Base-by-base conservation (phyloP, 1,140 invertebrate genomes). In the Aphis craccivora region DNA sequence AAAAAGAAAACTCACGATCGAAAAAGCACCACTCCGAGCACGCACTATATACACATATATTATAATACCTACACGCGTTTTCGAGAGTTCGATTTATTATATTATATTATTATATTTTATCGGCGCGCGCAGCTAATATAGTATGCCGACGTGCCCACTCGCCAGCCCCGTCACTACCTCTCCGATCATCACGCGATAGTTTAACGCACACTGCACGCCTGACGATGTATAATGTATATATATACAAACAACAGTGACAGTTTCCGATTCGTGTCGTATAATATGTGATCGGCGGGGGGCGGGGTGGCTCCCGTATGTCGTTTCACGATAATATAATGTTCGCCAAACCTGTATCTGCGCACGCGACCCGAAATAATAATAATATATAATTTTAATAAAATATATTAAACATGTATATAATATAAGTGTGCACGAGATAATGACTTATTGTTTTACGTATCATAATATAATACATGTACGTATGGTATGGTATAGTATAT, bases 261-360 rank as follows among this genome's bases (percentile, higher is more conserved):
- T 76, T 76, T 76, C 60, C 60, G 60, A 76, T n/a, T 76, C 60
- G n/a, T 76, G 30, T 76, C 60, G 60, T n/a, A n/a, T n/a, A 67
- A 30, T 67, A 67, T 76, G 60, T 76, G 60, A n/a, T 76, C 60
- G 60, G 30, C 55, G 7, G 60, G 60, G 14, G n/a, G 60, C 4
- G 60, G 60, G 14, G 3, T n/a, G n/a, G 14, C 60, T 76, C 60
- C 30, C 60, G 60, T 18, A n/a, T 76, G 60, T 18, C 60, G n/a
- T 76, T 76, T 18, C 60, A 76, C 60, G 60, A n/a, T 76, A 76
- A n/a, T 76, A 76, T n/a, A n/a, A 76, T n/a, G n/a, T 76, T 14
- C n/a, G 14, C 14, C 11, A 76, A n/a, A 76, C 60, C 30, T n/a
- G 14, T 76, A 76, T 76, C 60, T 4, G 60, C 60, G n/a, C n/a